phyloP scores from a whole-genome alignment of 2,113 vertebrate species.

The Euleptes europaea region DNA sequence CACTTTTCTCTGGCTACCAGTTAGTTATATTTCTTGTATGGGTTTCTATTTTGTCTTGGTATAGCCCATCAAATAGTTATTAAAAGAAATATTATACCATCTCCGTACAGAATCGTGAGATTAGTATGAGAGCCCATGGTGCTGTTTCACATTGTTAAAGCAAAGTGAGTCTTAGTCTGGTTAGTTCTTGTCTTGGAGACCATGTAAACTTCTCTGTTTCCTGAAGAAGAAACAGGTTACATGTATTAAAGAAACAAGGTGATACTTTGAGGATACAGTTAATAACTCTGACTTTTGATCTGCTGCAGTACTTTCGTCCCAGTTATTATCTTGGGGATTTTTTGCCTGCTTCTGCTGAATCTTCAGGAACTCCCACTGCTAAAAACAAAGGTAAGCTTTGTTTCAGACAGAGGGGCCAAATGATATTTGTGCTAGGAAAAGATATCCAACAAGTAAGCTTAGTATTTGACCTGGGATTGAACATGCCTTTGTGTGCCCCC shows the following conservation, averaged over 20 bases:
- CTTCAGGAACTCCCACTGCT: neutral
- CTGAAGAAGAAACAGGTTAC: neutral
- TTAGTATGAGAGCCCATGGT: too few relatives aligned
- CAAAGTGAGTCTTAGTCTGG: neutral
- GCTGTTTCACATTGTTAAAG: too few relatives aligned
- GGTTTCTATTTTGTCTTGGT: too few relatives aligned
- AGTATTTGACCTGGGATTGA: too few relatives aligned
- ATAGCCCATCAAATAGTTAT: neutral
- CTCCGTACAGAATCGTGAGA: too few relatives aligned
- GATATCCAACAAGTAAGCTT: neutral
- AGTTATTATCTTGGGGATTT: neutral
- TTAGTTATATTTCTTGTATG: too few relatives aligned
- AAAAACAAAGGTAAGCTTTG: neutral
- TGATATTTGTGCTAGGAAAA: neutral
- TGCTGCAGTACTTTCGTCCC: neutral
- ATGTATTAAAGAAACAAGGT: neutral
- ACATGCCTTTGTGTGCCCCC: too few relatives aligned
- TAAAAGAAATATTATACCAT: fast-evolving
- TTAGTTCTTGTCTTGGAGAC: fast-evolving
- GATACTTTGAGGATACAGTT: neutral
- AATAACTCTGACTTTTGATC: neutral
- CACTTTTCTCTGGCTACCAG: too few relatives aligned
- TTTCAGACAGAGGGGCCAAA: neutral
- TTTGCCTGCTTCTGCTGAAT: neutral
- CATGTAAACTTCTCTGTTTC: neutral